phyloP scores from a whole-genome alignment of 2,888 invertebrate species.

The Pomacea canaliculata region DNA sequence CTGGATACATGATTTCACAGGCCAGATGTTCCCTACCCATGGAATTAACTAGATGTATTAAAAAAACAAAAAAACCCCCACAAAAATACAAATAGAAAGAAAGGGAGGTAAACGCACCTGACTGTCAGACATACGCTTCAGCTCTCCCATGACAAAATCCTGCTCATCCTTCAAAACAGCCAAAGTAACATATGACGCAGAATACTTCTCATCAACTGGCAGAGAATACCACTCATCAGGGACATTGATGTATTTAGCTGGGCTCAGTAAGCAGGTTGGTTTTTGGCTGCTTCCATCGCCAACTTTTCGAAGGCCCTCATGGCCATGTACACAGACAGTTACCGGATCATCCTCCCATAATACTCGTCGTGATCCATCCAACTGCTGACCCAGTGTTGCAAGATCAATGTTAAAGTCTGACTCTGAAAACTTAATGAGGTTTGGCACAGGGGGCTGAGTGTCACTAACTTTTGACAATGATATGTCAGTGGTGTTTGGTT shows the following conservation, averaged over 20 bases:
- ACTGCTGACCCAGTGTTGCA: constrained; percentile 22
- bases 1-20: too few species aligned
- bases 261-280: constrained; percentile 44
- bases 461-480: not conserved
- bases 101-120: constrained; percentile 43
- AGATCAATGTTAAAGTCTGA: constrained; percentile 23
- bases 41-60: too few species aligned
- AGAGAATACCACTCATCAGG: constrained; percentile 62
- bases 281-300: constrained; percentile 16
- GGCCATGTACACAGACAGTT: constrained; percentile 19
- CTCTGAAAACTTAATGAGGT: constrained; percentile 3
- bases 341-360: constrained; percentile 54
- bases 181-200: constrained; percentile 55
- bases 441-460: not conserved
- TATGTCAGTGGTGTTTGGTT: not conserved
- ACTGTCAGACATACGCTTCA: constrained; percentile 56
- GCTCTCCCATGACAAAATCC: constrained; percentile 56
- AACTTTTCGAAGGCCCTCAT: constrained; percentile 36
- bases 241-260: constrained; percentile 54
- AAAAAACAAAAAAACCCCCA: too few species aligned
- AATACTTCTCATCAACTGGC: constrained; percentile 60
- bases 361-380: constrained; percentile 38
- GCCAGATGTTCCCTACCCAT: too few species aligned
- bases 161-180: constrained; percentile 58
- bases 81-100: too few species aligned